Evolutionary conservation across 1,140 invertebrate genomes (phyloP), one percentile per base, ranked within the genome.

Genomic region (Whitmania pigra): DNA sequence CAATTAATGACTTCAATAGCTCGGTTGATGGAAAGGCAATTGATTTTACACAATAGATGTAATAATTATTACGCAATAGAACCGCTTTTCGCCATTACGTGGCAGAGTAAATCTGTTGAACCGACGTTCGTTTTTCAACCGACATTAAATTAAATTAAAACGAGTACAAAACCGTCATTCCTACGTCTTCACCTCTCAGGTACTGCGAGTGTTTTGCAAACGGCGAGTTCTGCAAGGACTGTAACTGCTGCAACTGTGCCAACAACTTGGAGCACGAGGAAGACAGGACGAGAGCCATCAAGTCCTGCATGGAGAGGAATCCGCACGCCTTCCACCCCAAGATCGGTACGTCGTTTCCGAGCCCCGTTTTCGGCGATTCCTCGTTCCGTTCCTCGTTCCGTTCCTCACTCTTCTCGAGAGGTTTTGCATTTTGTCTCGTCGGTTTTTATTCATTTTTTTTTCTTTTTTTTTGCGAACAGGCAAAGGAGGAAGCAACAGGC

Each of bases 181-280:
- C 57, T n/a, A 67, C 15, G 0, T 66, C 73, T 43, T 63, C 69
- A 72, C 40, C 74, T 67, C 75, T 79, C 78, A 89, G 88, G 77
- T 97, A 99, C 82, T 99, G 97, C 84, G 96, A 99, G 81, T 99
- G 97, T 82, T 99, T 99, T 86, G 95, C 96, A 0, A 98, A 97
- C 84, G 96, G 97, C 27, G 95, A 99, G 83, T 99, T 99, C 82
- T 99, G 96, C 85, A 89, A 93, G 79, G 89, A 92, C 81, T 99
- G 97, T 80, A 99, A 99, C 79, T 99, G 96, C 82, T 92, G 89
- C 79, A 96, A 95, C 83, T 99, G 97, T 82, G 93, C 88, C 74
- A 99, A 99, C 79, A 99, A 97, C 84, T 83, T 99, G 57, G 88
- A 93, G 54, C 91, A 97, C 80, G 95, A 99, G 82, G 93, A 95